These are phyloP conservation scores for Sebastes minor DNA, from an alignment of 2,797 vertebrate genomes.

Conservation along the genomic window DNA sequence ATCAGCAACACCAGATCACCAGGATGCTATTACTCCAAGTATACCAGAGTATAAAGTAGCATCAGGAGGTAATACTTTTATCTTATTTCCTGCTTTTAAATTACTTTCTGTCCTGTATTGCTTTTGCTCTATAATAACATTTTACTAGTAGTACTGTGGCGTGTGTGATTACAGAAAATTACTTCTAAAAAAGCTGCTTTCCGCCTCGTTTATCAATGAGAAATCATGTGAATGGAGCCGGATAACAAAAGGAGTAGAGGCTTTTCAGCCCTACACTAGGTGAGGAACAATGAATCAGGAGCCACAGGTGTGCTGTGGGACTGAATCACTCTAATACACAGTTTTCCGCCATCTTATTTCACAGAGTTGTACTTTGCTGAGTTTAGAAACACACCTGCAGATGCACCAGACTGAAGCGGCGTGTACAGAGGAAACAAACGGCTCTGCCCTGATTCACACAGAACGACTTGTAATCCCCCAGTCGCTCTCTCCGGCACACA, in stretches of 20 bases:
- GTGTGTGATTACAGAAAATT: no score
- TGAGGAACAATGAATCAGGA: not conserved
- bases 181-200: not conserved
- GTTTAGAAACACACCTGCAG: conserved; percentile 36
- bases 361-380: not conserved
- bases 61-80: not conserved
- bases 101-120: not conserved
- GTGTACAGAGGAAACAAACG: conserved; percentile 28
- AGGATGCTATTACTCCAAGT: not conserved
- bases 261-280: not conserved
- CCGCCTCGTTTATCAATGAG: not conserved
- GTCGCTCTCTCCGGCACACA: conserved; percentile 39
- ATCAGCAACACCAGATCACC: not conserved
- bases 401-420: not conserved
- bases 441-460: conserved; percentile 37
- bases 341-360: conserved; percentile 1
- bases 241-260: not conserved
- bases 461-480: conserved; percentile 30
- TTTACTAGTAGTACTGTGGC: not conserved
- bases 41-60: not conserved
- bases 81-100: not conserved
- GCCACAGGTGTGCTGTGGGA: conserved; percentile 23
- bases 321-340: not conserved
- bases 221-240: not conserved
- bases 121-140: not conserved